Evolutionary conservation across 2,797 vertebrate species (phyloP).

Genomic region (Enteromius mattozi): DNA sequence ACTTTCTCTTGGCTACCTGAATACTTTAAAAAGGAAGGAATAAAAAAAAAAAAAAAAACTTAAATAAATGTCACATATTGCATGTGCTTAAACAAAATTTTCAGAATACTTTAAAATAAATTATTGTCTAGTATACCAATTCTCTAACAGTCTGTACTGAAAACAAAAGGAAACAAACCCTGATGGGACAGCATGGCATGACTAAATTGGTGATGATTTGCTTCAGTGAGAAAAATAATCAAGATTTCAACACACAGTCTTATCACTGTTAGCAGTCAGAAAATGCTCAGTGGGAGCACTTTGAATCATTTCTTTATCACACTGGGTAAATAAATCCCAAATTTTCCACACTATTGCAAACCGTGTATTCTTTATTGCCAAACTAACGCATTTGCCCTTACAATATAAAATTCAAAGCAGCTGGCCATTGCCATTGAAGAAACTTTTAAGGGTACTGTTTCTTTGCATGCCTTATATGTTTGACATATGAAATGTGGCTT

Average conservation of each 20-base stretch:
- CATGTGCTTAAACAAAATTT: background rate
- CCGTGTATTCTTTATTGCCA: background rate
- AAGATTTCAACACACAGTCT: constrained; percentile 39
- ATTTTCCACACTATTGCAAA: constrained; percentile 37
- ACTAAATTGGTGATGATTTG: constrained; percentile 13
- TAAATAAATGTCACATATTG: background rate
- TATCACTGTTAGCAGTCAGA: constrained; percentile 60
- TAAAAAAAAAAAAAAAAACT: background rate
- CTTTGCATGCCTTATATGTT: background rate
- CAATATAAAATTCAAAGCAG: constrained; percentile 12
- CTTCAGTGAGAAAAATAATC: background rate
- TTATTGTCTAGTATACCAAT: background rate
- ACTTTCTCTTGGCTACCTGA: constrained; percentile 19
- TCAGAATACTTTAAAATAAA: background rate
- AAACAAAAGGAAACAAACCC: background rate
- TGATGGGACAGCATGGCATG: background rate
- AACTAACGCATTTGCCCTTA: background rate
- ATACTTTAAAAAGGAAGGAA: constrained; percentile 49
- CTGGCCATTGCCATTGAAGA: background rate
- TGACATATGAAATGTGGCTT: background rate
- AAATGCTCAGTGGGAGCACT: constrained; percentile 50
- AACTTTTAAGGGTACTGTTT: background rate
- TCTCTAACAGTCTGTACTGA: background rate
- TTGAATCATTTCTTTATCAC: background rate
- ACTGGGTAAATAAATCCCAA: background rate